A percentile compares a stretch with the other conserved stretches of the same genome.
These are phyloP conservation scores for Saccopteryx leptura DNA, from an alignment of 2,113 vertebrate species.

Conservation along the genomic window DNA sequence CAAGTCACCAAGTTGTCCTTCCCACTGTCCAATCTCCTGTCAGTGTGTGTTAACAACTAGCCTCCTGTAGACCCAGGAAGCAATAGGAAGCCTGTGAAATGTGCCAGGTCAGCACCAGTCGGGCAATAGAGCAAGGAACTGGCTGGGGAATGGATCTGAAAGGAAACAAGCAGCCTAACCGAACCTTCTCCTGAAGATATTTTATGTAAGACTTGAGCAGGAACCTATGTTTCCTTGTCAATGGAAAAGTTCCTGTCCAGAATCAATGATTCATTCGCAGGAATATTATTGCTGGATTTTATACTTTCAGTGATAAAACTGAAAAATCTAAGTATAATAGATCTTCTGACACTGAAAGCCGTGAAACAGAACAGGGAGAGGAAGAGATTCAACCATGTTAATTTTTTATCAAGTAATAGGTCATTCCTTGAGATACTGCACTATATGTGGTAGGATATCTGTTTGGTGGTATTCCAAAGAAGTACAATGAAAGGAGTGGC, in stretches of 20 bases:
- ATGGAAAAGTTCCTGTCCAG: neutral
- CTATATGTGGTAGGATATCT: neutral
- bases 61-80: neutral
- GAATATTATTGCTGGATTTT: neutral
- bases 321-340: neutral
- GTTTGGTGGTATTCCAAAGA: neutral
- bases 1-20: neutral
- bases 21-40: neutral
- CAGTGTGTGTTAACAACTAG: neutral
- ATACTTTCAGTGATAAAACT: neutral
- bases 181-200: neutral
- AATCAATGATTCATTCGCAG: constrained; percentile 4
- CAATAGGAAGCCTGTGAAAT: neutral
- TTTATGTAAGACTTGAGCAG: neutral
- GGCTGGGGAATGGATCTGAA: neutral
- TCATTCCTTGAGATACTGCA: neutral
- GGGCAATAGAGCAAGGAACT: neutral
- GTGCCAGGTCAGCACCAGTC: neutral
- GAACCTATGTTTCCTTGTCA: constrained; percentile 11
- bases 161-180: neutral
- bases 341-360: neutral
- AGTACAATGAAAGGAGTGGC: neutral
- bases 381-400: neutral
- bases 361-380: neutral
- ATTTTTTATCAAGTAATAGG: neutral